These are phyloP conservation scores for Neomicropteryx cornuta DNA, from an alignment of 1,140 invertebrate genomes.

Conservation along the genomic window DNA sequence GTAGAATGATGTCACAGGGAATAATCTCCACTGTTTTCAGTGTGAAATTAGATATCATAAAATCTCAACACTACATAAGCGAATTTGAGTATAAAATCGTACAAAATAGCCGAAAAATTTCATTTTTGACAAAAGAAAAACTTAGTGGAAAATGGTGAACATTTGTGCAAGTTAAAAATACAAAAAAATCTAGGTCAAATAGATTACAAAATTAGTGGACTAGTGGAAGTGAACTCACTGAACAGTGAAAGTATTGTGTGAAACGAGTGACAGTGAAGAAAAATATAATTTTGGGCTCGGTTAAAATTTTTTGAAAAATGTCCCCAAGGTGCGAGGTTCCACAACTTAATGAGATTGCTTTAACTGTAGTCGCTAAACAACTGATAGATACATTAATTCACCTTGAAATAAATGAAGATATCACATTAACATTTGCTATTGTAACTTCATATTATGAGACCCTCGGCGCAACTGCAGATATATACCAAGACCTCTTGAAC, in stretches of 20 bases:
- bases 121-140: neutral
- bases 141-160: conserved; percentile 4
- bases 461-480: conserved; percentile 44
- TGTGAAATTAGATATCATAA: too few relatives aligned
- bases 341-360: conserved; percentile 29
- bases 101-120: too few relatives aligned
- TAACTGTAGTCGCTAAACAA: conserved; percentile 36
- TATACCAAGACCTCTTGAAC: conserved; percentile 51
- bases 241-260: neutral
- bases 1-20: too few relatives aligned
- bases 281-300: neutral
- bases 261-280: neutral
- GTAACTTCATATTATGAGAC: conserved; percentile 43
- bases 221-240: neutral
- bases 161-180: neutral
- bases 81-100: too few relatives aligned
- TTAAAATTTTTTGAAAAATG: conserved; percentile 21
- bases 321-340: conserved; percentile 36
- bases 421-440: conserved; percentile 40
- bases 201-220: conserved; percentile 1
- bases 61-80: too few relatives aligned
- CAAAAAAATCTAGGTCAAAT: conserved; percentile 1
- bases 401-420: conserved; percentile 40
- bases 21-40: too few relatives aligned
- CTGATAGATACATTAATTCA: conserved; percentile 31